Conservation (phyloP, 2,888 invertebrate species). For the Platerodrilus igneus region DNA sequence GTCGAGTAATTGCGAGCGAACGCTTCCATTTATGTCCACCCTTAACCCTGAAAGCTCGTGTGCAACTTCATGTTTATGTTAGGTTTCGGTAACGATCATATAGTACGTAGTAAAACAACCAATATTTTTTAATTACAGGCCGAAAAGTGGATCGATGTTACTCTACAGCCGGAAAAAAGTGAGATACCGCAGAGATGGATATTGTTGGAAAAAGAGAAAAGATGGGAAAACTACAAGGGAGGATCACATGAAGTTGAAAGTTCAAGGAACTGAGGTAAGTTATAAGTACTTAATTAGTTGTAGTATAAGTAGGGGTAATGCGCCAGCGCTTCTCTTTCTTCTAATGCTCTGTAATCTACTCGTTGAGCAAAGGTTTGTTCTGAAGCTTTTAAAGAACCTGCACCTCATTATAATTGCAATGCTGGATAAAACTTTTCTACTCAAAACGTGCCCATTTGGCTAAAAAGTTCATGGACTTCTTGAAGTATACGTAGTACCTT, state of each 20-base stretch:
- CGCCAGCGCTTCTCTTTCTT: too few relatives aligned
- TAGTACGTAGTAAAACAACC: not conserved
- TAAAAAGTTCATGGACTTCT: too few relatives aligned
- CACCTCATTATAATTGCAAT: too few relatives aligned
- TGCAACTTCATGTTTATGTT: slow-evolving; percentile 26
- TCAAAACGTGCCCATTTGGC: too few relatives aligned
- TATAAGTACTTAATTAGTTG: not conserved
- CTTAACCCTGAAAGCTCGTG: slow-evolving; percentile 26
- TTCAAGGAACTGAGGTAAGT: slow-evolving; percentile 89
- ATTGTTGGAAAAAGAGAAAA: slow-evolving; percentile 98
- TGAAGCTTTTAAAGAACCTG: too few relatives aligned
- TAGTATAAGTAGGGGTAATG: too few relatives aligned
- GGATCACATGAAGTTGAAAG: slow-evolving; percentile 99
- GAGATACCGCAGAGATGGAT: slow-evolving; percentile 92
- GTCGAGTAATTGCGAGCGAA: slow-evolving; percentile 34
- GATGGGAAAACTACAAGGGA: slow-evolving; percentile 97
- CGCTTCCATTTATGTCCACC: slow-evolving; percentile 31
- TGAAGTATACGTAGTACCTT: too few relatives aligned
- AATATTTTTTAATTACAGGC: slow-evolving; percentile 57
- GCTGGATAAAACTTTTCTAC: too few relatives aligned
- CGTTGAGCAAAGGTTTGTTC: too few relatives aligned
- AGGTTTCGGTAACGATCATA: slow-evolving; percentile 4
- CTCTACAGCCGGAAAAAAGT: slow-evolving; percentile 94
- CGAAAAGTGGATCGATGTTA: slow-evolving; percentile 95
- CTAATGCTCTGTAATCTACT: too few relatives aligned